Base-by-base conservation (phyloP, 2,113 vertebrate genomes). In the Oncorhynchus masou region DNA sequence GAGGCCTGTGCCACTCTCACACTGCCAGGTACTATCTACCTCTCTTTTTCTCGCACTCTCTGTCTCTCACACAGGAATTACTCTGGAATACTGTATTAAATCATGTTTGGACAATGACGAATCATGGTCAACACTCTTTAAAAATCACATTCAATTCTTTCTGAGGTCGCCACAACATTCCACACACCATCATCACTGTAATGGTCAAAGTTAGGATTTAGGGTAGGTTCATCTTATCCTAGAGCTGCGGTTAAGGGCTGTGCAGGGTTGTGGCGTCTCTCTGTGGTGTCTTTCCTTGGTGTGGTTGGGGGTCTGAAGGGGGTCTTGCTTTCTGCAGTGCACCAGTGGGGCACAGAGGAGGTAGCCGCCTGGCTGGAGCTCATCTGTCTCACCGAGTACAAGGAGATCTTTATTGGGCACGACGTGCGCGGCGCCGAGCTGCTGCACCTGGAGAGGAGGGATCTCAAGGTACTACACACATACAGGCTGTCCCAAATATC, bases 301-400 rank as follows among this genome's bases (percentile, higher is more conserved):
- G 20, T 73, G 22, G 66, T 48, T 77, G 49, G 69, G 68, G 76
- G 8, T 83, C 51, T 95, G 89, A 94, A 87, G 70, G 51, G 51
- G 51, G 51, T 54, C 90, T 92, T 89, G 91, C 59, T 95, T 91
- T 94, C 93, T 74, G 74, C 94, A 99, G 98, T 96, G 87, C 94
- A 96, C 81, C 96, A 96, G 91, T 99, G 98, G 98, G 96, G 97
- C 62, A 97, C 97, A 39, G 97, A 98, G 84, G 97, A 99, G 91
- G 98, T 99, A 81, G 97, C 95, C 57, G 92, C 94, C 66, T 99
- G 98, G 98, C 92, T 99, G 94, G 98, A 99, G 93, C 93, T 94
- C 83, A 95, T 99, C 78, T 96, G 96, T 91, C 96, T 99, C 84
- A 94, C 95, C 84, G 98, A 99, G 91, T 99, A 99, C 90, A 97